Evolutionary conservation across 1,140 invertebrate species (phyloP), one percentile per base, ranked within the genome.

Genomic region (Drosophila burlai): DNA sequence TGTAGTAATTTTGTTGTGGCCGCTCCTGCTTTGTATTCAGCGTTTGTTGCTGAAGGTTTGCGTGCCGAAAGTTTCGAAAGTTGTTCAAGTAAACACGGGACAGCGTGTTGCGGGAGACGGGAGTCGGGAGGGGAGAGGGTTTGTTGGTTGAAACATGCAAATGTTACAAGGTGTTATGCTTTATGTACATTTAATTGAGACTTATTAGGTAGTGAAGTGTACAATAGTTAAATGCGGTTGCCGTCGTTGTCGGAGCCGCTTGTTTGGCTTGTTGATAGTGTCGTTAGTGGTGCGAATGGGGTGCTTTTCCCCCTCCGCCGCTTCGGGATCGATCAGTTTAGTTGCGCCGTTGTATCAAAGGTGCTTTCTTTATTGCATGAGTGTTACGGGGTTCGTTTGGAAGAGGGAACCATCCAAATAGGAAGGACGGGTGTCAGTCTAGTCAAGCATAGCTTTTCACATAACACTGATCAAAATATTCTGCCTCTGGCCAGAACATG

Each of bases 151-250:
- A 68, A 83, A 63, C 83, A 89, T 87, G 84, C 84, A 87, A 87
- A 87, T 87, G 83, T 83, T 84, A 76, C 67, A 85, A 91, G 85
- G 85, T 90, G 85, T 90, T 91, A 86, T 91, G 77, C 61, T 91
- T 90, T 90, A 90, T 90, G 85, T 90, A 91, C 86, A 91, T 90
- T 90, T 90, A 91, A 90, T 90, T 90, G 86, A 85, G 85, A 90
- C 85, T 90, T 90, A 90, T 90, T 90, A 90, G 81, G 75, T 69
- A 71, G 52, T 76, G 85, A 90, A 86, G 69, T 84, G 81, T 60
- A 62, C 52, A 62, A 64, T 81, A 67, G 71, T 79, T 61, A 62
- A 74, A 50, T 66, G 71, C 55, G 61, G 75, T 79, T 71, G 62
- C 26, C 66, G 52, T 49, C 62, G 46, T 49, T 52, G 75, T 73